Conservation (phyloP, 2,888 invertebrate genomes). For the Lutraria lutraria region DNA sequence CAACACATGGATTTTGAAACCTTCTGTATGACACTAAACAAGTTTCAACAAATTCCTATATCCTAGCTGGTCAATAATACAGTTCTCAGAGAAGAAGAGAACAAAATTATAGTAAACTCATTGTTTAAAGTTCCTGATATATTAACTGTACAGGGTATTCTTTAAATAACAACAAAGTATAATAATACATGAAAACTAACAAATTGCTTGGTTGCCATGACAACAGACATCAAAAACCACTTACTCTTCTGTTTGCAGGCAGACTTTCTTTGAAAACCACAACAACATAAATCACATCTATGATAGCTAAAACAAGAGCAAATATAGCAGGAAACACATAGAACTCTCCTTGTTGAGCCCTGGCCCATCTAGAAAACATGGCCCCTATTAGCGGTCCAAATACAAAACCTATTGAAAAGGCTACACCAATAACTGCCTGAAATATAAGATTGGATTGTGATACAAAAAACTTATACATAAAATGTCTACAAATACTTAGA, state of each 20-base stretch:
- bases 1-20: no score
- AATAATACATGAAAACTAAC: not conserved
- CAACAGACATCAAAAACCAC: constrained; percentile 30
- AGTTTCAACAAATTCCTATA: no score
- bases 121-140: no score
- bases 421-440: constrained; percentile 97
- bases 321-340: constrained; percentile 92
- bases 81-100: no score
- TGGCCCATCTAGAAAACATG: constrained; percentile 78
- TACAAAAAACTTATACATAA: not conserved
- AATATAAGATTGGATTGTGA: constrained; percentile 82
- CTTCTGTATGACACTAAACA: no score
- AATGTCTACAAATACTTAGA: no score
- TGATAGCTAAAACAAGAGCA: constrained; percentile 90
- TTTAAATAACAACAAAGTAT: no score
- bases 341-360: constrained; percentile 89
- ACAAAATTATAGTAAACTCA: no score
- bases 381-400: constrained; percentile 98
- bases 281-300: constrained; percentile 92
- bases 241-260: constrained; percentile 89
- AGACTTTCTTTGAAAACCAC: constrained; percentile 94
- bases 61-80: no score
- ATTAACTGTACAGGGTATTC: no score
- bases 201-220: not conserved
- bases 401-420: constrained; percentile 99